A percentile compares a stretch with the other conserved stretches of the same genome.
Evolutionary conservation across 2,888 invertebrate species (phyloP).

Genomic region (Polydrusus tereticollis): DNA sequence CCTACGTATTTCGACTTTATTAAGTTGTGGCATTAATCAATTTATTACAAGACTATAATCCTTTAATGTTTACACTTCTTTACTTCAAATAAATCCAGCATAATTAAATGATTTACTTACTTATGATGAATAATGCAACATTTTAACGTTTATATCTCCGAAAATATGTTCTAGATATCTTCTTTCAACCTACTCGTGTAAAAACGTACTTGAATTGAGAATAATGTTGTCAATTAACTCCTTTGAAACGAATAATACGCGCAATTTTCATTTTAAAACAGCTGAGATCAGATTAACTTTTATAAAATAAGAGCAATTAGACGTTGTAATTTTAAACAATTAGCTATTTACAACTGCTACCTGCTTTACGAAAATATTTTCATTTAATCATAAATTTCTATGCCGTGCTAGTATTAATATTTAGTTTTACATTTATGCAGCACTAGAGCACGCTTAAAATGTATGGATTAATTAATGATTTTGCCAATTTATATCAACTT

Average conservation of each 20-base stretch:
- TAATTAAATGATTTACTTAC: too few species aligned
- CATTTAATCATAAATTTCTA: background rate
- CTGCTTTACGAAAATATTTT: background rate
- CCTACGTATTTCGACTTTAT: too few species aligned
- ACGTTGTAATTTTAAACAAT: conserved; percentile 25
- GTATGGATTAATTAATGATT: background rate
- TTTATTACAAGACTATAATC: too few species aligned
- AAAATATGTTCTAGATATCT: too few species aligned
- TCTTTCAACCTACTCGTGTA: background rate
- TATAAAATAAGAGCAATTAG: conserved; percentile 40
- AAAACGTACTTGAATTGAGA: background rate
- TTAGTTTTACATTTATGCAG: background rate
- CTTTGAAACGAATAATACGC: conserved; percentile 16
- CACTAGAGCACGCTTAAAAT: background rate
- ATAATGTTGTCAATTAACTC: conserved; percentile 9
- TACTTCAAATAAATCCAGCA: too few species aligned
- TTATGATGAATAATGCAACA: too few species aligned
- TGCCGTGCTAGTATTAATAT: background rate
- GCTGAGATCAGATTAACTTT: conserved; percentile 37
- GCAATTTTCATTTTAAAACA: conserved; percentile 22
- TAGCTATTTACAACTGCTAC: conserved; percentile 25
- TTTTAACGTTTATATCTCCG: too few species aligned
- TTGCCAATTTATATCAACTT: background rate
- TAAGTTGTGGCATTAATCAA: too few species aligned
- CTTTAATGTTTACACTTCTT: too few species aligned